A percentile compares a stretch with the other conserved stretches of the same genome.
phyloP scores from a whole-genome alignment of 2,888 invertebrate species.

The Athetis lepigone region DNA sequence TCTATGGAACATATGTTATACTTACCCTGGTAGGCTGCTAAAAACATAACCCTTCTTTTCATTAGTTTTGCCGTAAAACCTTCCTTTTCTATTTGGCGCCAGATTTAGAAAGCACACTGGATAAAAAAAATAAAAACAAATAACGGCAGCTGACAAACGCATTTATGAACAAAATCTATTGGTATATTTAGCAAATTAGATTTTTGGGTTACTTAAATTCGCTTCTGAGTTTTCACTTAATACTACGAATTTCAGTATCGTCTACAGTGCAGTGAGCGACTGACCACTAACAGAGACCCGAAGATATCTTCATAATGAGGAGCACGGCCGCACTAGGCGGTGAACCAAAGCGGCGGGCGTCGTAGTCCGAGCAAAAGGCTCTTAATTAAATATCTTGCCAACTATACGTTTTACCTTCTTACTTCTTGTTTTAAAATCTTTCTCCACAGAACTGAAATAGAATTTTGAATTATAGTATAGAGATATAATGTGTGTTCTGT shows the following conservation, averaged over 20 bases:
- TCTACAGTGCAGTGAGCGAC: conserved; percentile 53
- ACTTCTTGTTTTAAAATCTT: conserved; percentile 34
- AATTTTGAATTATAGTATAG: no score
- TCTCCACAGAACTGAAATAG: conserved; percentile 2
- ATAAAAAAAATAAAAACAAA: background rate
- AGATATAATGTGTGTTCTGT: no score
- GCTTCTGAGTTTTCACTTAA: conserved; percentile 36
- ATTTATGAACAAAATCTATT: conserved; percentile 30
- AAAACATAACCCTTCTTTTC: no score
- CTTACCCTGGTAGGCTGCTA: no score
- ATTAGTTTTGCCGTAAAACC: no score
- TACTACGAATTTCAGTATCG: conserved; percentile 40
- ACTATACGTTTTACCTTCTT: conserved; percentile 6
- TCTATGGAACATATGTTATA: no score
- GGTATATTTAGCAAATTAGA: conserved; percentile 36
- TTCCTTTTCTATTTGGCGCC: no score
- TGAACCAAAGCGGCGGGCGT: conserved; percentile 24
- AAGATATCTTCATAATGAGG: conserved; percentile 60
- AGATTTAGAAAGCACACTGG: conserved; percentile 3
- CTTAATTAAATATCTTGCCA: conserved; percentile 53
- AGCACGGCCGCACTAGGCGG: conserved; percentile 27
- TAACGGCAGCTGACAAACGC: conserved; percentile 36
- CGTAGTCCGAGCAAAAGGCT: conserved; percentile 10
- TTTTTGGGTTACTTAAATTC: conserved; percentile 56
- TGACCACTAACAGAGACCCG: conserved; percentile 58